Conservation (phyloP, 2,797 vertebrate genomes). For the Gambusia yucatana region DNA sequence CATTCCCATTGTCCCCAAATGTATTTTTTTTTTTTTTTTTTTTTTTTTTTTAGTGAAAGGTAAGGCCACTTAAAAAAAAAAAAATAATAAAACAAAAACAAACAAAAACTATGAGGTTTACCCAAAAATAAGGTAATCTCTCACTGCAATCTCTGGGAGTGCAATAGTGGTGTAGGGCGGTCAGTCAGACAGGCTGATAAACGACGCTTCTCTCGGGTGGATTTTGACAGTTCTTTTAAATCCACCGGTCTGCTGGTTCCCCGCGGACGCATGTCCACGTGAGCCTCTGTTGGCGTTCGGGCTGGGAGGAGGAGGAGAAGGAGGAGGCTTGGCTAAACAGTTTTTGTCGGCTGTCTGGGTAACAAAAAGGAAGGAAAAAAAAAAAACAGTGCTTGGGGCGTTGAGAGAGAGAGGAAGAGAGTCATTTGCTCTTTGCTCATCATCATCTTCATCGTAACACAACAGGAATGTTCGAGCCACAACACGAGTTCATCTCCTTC, state of each 20-base stretch:
- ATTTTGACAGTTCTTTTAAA: constrained; percentile 50
- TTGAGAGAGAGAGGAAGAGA: constrained; percentile 46
- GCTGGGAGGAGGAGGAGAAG: constrained; percentile 36
- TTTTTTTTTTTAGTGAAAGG: constrained; percentile 76
- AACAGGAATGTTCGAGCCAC: constrained; percentile 79
- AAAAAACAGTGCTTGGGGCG: constrained; percentile 48
- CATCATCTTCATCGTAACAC: constrained; percentile 68
- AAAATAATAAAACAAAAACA: constrained; percentile 75
- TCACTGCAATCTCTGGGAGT: constrained; percentile 85
- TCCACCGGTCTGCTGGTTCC: constrained; percentile 68
- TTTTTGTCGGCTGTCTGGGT: constrained; percentile 62
- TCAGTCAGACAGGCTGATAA: constrained; percentile 60
- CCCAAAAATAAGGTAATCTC: constrained; percentile 83
- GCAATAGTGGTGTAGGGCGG: constrained; percentile 75
- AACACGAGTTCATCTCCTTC: constrained; percentile 63
- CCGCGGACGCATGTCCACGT: constrained; percentile 54
- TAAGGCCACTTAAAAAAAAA: constrained; percentile 88
- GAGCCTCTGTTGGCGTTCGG: constrained; percentile 44
- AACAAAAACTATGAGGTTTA: constrained; percentile 81
- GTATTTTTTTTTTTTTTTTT: constrained; percentile 73
- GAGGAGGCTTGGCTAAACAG: constrained; percentile 53
- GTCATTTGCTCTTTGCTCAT: constrained; percentile 69
- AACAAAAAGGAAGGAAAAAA: constrained; percentile 14
- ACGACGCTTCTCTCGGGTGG: constrained; percentile 45
- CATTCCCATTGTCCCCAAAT: constrained; percentile 77